These are phyloP conservation scores for Julus scanicus DNA, from an alignment of 2,888 invertebrate genomes.

Conservation along the genomic window DNA sequence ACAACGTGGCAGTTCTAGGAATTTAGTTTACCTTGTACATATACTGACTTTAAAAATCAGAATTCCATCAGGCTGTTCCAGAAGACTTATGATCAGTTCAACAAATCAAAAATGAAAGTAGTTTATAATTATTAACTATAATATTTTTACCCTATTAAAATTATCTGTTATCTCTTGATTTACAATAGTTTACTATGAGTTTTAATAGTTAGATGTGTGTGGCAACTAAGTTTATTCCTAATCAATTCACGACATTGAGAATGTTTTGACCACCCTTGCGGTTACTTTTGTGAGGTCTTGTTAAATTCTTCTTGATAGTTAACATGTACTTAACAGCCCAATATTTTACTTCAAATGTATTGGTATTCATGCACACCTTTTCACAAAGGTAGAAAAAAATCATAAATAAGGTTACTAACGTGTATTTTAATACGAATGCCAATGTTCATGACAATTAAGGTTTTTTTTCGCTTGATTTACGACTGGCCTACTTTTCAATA, in stretches of 20 bases:
- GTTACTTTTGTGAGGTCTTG: neutral
- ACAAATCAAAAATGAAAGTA: too few species aligned
- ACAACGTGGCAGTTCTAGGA: neutral
- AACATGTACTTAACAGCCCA: neutral
- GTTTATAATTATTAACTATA: too few species aligned
- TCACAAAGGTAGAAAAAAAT: neutral
- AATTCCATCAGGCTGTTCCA: too few species aligned
- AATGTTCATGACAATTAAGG: neutral
- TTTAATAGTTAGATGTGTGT: too few species aligned
- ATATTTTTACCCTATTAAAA: too few species aligned
- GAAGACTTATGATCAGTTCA: too few species aligned
- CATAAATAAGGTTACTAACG: neutral
- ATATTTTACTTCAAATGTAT: neutral
- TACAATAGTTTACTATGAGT: too few species aligned
- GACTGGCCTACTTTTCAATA: conserved; percentile 16
- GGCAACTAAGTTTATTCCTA: neutral
- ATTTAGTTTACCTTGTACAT: neutral
- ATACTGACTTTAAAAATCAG: too few species aligned
- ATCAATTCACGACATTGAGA: conserved; percentile 1
- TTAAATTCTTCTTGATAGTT: neutral
- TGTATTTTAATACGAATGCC: conserved; percentile 20
- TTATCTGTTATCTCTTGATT: too few species aligned
- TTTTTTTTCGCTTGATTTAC: conserved; percentile 16
- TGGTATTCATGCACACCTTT: neutral
- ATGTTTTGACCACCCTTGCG: conserved; percentile 7